Conservation (phyloP, 2,797 vertebrate genomes). For the Cynopterus sphinx region DNA sequence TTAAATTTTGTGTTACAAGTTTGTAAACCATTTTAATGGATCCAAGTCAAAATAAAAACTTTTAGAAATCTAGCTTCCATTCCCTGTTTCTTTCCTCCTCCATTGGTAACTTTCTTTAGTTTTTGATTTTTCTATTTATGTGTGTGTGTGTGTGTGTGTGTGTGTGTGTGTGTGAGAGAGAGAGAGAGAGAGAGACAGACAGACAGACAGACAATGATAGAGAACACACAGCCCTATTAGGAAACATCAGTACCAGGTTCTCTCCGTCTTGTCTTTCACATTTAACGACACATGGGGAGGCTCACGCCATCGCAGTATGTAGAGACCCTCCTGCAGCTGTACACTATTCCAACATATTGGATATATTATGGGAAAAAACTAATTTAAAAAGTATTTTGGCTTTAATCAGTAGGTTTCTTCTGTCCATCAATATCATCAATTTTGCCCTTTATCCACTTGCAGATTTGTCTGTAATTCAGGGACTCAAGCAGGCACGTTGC, state of each 20-base stretch:
- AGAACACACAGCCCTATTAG: no score
- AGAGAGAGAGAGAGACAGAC: no score
- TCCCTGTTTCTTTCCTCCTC: not conserved
- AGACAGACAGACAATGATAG: accelerated
- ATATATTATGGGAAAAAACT: not conserved
- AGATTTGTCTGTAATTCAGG: not conserved
- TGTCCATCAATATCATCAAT: accelerated
- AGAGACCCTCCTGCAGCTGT: not conserved
- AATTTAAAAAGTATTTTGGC: not conserved
- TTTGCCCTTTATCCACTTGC: not conserved
- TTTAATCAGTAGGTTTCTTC: not conserved
- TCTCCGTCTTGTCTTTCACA: not conserved
- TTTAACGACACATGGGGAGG: not conserved
- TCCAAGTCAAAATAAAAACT: not conserved
- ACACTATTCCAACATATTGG: not conserved
- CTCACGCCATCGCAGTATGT: accelerated
- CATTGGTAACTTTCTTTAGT: not conserved
- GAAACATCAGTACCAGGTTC: not conserved
- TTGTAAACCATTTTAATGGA: not conserved
- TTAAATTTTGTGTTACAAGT: not conserved
- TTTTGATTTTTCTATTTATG: not conserved
- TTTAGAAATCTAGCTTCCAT: not conserved
- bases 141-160: no score
- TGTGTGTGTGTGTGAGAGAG: not conserved
- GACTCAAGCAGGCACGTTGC: not conserved